A percentile compares a stretch with the other conserved stretches of the same genome.
Evolutionary conservation across 1,140 invertebrate genomes (phyloP).

Genomic region (Caerostris darwini): DNA sequence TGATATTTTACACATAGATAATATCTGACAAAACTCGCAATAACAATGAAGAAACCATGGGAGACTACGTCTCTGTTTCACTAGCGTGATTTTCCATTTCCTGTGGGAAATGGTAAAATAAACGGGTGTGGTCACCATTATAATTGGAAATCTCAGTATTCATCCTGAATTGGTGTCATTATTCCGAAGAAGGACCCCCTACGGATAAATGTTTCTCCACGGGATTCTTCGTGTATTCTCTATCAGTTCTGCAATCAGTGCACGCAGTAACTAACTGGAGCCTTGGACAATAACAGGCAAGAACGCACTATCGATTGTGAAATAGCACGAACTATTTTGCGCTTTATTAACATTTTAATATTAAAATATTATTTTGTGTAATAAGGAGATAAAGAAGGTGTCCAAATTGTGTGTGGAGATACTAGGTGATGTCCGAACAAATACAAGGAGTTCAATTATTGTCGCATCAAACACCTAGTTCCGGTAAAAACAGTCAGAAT

Average conservation of each 20-base stretch:
- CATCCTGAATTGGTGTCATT: constrained; percentile 24
- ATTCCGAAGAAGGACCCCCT: not conserved
- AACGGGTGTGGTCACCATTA: constrained; percentile 3
- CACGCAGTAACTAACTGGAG: not conserved
- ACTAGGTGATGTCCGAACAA: too few relatives aligned
- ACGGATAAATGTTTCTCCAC: not conserved
- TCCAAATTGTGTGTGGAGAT: too few relatives aligned
- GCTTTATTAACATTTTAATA: too few relatives aligned
- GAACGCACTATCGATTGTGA: too few relatives aligned
- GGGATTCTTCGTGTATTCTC: not conserved
- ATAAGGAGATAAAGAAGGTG: too few relatives aligned
- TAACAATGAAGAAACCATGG: not conserved
- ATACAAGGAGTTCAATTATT: too few relatives aligned
- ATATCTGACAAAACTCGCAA: not conserved
- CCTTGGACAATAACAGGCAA: too few relatives aligned
- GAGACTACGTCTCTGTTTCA: not conserved
- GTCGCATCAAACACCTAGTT: too few relatives aligned
- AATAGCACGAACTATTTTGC: too few relatives aligned
- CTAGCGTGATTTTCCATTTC: not conserved
- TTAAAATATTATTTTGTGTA: too few relatives aligned
- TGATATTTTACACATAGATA: too few relatives aligned
- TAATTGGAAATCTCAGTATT: constrained; percentile 34
- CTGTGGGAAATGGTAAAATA: constrained; percentile 23
- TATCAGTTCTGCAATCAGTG: not conserved
- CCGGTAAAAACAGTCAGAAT: too few relatives aligned